Percentiles rank a stretch among this genome's conserved stretches.
Evolutionary conservation across 2,888 invertebrate genomes (phyloP).

Genomic region (Tetragonisca angustula): DNA sequence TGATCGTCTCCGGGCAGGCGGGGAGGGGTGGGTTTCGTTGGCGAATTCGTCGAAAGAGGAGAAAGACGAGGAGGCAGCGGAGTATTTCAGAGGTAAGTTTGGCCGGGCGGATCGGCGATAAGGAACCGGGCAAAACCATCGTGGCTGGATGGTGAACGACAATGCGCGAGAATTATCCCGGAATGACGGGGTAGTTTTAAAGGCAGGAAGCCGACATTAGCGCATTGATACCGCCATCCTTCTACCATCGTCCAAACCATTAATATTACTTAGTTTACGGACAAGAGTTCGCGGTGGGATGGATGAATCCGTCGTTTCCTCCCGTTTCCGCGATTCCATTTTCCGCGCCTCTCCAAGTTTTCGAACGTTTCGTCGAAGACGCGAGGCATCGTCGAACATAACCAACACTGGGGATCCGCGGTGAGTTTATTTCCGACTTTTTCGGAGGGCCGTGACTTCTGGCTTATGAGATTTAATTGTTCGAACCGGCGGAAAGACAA

Average conservation of each 20-base stretch:
- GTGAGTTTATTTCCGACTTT: constrained; percentile 13
- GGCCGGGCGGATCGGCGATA: constrained; percentile 65
- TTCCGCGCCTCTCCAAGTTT: neutral
- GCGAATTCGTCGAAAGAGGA: constrained; percentile 42
- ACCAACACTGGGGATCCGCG: neutral
- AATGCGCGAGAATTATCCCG: constrained; percentile 83
- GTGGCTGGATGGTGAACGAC: constrained; percentile 76
- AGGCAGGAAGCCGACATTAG: constrained; percentile 83
- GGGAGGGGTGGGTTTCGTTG: constrained; percentile 25
- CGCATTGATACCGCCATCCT: constrained; percentile 81
- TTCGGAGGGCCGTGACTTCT: constrained; percentile 19
- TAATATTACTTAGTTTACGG: constrained; percentile 83
- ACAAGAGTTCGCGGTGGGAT: constrained; percentile 51
- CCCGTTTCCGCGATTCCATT: constrained; percentile 55
- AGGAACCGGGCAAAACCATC: constrained; percentile 62
- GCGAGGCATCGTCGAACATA: neutral
- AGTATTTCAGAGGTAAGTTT: constrained; percentile 54
- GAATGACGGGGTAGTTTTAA: constrained; percentile 84
- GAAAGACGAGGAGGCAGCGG: constrained; percentile 21
- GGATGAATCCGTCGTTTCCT: constrained; percentile 51
- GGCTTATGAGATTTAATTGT: constrained; percentile 68
- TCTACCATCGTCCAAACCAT: constrained; percentile 78
- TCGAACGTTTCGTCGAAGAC: neutral
- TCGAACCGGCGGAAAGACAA: constrained; percentile 55
- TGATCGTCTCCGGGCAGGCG: constrained; percentile 70